Base-by-base conservation (phyloP, 1,140 invertebrate species). In the Drosophila orena region DNA sequence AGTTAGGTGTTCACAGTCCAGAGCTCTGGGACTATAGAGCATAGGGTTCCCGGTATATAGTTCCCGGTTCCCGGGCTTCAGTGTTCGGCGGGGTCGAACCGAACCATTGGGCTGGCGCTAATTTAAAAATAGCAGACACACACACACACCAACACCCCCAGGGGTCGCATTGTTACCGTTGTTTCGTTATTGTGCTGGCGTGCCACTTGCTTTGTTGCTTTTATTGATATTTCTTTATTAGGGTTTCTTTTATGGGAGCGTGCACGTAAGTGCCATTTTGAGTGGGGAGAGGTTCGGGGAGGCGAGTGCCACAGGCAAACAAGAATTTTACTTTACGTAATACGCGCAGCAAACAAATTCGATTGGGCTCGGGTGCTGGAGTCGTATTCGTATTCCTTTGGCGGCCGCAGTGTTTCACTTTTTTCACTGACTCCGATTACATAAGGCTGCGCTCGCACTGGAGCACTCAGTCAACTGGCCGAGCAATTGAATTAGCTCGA, bases 201-300 rank as follows among this genome's bases (percentile, higher is more conserved):
- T 66, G 37, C 37, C 64, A 52, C 49, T 73, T 37, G 50, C 71
- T 83, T 68, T 62, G 64, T 70, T 70, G 66, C 69, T 79, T 83
- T 83, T 88, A 86, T 86, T 79, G 79, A 88, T 88, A 88, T 86
- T 86, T 86, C 84, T 86, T 86, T 86, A 88, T 88, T 86, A 88
- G 79, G 83, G 83, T 86, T 86, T 88, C 81, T 88, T 88, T 88
- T 86, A 79, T 86, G 83, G 40, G 83, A 88, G 71, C 83, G 84
- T 83, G 75, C 81, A 81, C 83, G 83, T 86, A 86, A 86, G 83
- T 83, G 84, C 83, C 83, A 70, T 77, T 86, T 83, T 88, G 72
- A 73, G 70, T 49, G 7, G 12, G 42, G 15, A 27, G 27, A 22
- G 38, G 14, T 10, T 30, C 7, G 30, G 10, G 30, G 37, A 8